Evolutionary conservation across 1,140 invertebrate genomes (phyloP).

Genomic region (Drosophila athabasca): DNA sequence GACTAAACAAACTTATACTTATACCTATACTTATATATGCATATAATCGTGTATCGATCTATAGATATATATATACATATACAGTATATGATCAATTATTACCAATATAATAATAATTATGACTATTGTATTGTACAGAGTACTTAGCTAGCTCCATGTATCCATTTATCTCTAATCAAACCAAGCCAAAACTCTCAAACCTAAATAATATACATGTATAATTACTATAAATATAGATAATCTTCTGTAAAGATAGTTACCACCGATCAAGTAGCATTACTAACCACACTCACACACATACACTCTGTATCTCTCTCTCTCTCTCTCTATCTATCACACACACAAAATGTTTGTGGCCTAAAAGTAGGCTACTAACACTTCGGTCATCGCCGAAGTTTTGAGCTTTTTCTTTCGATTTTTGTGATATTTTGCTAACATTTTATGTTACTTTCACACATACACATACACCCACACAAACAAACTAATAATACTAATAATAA

Average conservation of each 20-base stretch:
- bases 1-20: slow-evolving; percentile 33
- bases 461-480: slow-evolving; percentile 22
- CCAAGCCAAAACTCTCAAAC: slow-evolving; percentile 20
- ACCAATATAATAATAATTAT: slow-evolving; percentile 34
- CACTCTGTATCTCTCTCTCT: slow-evolving; percentile 10
- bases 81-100: slow-evolving; percentile 36
- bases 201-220: not conserved
- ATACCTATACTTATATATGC: slow-evolving; percentile 21
- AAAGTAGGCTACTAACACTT: slow-evolving; percentile 21
- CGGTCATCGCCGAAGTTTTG: slow-evolving; percentile 41
- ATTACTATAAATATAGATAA: slow-evolving; percentile 24
- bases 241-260: slow-evolving; percentile 64
- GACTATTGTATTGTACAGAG: slow-evolving; percentile 71
- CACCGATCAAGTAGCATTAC: slow-evolving; percentile 67
- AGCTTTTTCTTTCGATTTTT: slow-evolving; percentile 60
- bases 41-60: slow-evolving; percentile 29
- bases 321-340: slow-evolving; percentile 8
- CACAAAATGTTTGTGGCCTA: slow-evolving; percentile 8
- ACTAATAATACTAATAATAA: slow-evolving; percentile 12
- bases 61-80: slow-evolving; percentile 48
- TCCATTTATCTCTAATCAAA: slow-evolving; percentile 49
- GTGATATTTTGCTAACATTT: slow-evolving; percentile 77
- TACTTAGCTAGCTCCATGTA: slow-evolving; percentile 64
- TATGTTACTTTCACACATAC: slow-evolving; percentile 35
- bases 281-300: slow-evolving; percentile 43